Percentiles rank a stretch among this genome's conserved stretches.
Evolutionary conservation across 1,140 invertebrate species (phyloP).

Genomic region (Littorina saxatilis): DNA sequence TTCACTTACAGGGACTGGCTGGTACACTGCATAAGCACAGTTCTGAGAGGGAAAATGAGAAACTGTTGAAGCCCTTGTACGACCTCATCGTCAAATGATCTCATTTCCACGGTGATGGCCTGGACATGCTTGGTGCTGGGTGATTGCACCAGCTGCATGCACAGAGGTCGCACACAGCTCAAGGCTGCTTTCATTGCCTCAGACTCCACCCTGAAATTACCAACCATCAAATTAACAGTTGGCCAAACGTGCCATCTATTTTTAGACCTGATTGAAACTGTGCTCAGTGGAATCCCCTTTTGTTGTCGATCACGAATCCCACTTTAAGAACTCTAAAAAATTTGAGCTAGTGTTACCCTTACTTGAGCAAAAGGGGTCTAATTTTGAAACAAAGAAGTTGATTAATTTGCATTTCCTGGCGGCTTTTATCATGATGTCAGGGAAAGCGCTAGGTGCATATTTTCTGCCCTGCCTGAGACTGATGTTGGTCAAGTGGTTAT

Average conservation of each 20-base stretch:
- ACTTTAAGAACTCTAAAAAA: not conserved
- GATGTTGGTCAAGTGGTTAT: too few relatives aligned
- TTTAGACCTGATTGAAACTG: too few relatives aligned
- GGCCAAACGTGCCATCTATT: too few relatives aligned
- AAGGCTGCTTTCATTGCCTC: not conserved
- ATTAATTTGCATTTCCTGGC: too few relatives aligned
- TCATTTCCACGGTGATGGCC: not conserved
- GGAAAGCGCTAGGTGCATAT: too few relatives aligned
- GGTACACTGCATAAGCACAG: not conserved
- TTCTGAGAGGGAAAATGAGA: conserved; percentile 25
- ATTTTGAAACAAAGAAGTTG: not conserved
- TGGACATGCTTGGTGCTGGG: not conserved
- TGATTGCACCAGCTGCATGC: conserved; percentile 19
- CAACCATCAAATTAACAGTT: not conserved
- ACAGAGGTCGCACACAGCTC: not conserved
- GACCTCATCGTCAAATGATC: not conserved
- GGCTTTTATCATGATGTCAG: too few relatives aligned
- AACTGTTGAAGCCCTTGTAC: conserved; percentile 27
- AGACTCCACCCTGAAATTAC: not conserved
- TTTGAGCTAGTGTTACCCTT: not conserved
- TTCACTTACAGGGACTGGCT: conserved; percentile 19
- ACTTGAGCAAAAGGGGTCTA: not conserved
- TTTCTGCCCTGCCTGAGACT: too few relatives aligned
- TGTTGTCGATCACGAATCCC: too few relatives aligned
- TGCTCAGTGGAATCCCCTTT: too few relatives aligned